Evolutionary conservation across 1,140 invertebrate genomes (phyloP), one percentile per base, ranked within the genome.

Genomic region (Polypedilum vanderplanki): DNA sequence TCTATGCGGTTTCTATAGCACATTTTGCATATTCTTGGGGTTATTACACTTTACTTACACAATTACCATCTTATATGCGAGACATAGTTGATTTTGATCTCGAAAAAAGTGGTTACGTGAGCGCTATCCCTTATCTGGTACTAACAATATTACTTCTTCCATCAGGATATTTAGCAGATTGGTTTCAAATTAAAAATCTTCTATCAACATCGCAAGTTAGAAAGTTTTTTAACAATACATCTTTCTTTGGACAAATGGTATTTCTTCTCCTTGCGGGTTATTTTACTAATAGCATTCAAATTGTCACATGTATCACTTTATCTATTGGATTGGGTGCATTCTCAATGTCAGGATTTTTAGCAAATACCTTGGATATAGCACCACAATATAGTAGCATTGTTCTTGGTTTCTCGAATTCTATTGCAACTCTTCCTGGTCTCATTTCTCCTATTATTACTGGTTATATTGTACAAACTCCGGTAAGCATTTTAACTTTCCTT

Each of bases 371-470:
- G 78, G 92, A 94, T 80, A 88, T 94, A 75, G 92, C 92, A n/a
- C 91, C 91, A 24, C 88, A 88, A 77, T 89, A 90, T 81, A 89
- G 89, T 0, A 89, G 89, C 78, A 87, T 91, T 8, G 79, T 94
- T n/a, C 92, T 93, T 90, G 93, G 93, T 1, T 84, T 94, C 4
- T 90, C 91, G 0, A 94, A 94, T 81, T 93, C 91, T 1, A 83
- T 94, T 77, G 92, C 91, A 0, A 94, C 92, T 0, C 78, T 95
- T 73, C 91, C 93, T 65, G 93, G 93, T 17, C 92, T 95, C 75
- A 80, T 94, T 4, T 92, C 90, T 81, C 93, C 93, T 0, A 84
- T 87, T 1, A 80, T 94, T 15, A 90, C 90, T 8, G 91, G 91
- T 1, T 15, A 57, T n/a, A 57, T 57, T 15, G n/a, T 57, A n/a